A percentile compares a stretch with the other conserved stretches of the same genome.
Conservation (phyloP, 1,140 invertebrate genomes). For the Drosophila seguyi region DNA sequence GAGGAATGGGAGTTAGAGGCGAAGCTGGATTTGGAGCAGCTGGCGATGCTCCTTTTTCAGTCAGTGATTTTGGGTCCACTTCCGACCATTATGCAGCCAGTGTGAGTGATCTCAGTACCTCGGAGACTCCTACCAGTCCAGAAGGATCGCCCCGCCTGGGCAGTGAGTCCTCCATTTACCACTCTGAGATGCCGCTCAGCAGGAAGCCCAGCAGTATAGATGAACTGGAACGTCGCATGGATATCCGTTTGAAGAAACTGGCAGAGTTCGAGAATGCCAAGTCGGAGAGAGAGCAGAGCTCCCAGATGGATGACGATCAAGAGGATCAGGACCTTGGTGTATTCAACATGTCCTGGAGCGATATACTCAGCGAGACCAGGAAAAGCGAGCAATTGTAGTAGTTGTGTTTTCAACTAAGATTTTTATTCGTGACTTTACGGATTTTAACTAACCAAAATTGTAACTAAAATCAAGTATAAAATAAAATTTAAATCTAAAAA, state of each 20-base stretch:
- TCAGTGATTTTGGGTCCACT: conserved; percentile 4
- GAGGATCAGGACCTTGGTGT: neutral
- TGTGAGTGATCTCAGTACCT: conserved; percentile 11
- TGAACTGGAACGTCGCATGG: conserved; percentile 49
- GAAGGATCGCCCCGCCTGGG: neutral
- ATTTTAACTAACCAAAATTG: neutral
- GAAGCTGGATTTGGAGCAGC: neutral
- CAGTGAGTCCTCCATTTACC: conserved; percentile 9
- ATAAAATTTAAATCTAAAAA: neutral
- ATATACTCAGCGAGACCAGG: conserved; percentile 17
- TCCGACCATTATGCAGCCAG: conserved; percentile 18
- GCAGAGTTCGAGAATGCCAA: conserved; percentile 54
- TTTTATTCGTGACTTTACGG: neutral
- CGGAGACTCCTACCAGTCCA: neutral
- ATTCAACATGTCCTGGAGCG: conserved; percentile 15
- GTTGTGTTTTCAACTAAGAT: neutral
- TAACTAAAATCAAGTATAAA: neutral
- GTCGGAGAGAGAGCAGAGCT: neutral
- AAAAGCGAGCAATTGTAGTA: conserved; percentile 13
- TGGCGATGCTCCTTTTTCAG: conserved; percentile 3
- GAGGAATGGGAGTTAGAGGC: neutral
- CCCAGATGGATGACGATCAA: neutral
- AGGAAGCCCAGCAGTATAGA: conserved; percentile 4
- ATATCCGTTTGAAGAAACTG: conserved; percentile 34
- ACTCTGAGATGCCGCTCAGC: neutral